Percentiles rank a stretch among this genome's conserved stretches.
Conservation (phyloP, 2,113 vertebrate genomes). For the Scomber japonicus region DNA sequence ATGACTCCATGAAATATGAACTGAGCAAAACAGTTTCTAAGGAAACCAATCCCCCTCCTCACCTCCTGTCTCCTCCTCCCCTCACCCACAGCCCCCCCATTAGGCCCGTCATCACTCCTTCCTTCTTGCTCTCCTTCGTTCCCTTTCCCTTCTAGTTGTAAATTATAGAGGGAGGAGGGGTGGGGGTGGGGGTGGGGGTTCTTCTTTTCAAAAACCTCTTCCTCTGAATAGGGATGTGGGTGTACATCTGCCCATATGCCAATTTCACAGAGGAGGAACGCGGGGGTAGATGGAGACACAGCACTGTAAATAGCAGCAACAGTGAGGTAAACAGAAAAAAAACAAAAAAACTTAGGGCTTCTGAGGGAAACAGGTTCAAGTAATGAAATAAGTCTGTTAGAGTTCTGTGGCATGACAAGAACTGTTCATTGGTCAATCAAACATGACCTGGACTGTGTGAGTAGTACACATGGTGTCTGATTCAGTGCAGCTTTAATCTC, state of each 20-base stretch:
- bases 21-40: constrained; percentile 60
- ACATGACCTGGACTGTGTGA: neutral
- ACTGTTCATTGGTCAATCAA: neutral
- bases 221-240: constrained; percentile 58
- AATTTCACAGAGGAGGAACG: constrained; percentile 44
- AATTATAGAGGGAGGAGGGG: constrained; percentile 43
- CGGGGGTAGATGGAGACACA: constrained; percentile 33
- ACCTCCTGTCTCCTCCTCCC: constrained; percentile 2
- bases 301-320: constrained; percentile 15
- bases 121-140: constrained; percentile 7
- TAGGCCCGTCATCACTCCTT: constrained; percentile 1
- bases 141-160: constrained; percentile 20
- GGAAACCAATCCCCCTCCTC: constrained; percentile 36
- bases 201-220: constrained; percentile 51
- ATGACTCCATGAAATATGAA: constrained; percentile 17
- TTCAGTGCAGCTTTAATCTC: neutral
- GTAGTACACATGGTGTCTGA: too few relatives aligned
- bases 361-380: neutral
- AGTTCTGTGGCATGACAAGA: neutral
- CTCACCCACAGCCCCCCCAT: constrained; percentile 17
- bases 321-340: constrained; percentile 16
- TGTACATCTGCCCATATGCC: constrained; percentile 40
- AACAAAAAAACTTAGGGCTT: neutral
- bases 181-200: neutral
- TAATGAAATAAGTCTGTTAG: neutral